Evolutionary conservation across 2,797 vertebrate species (phyloP), one percentile per base, ranked within the genome.

Genomic region (Arnoldichthys spilopterus): DNA sequence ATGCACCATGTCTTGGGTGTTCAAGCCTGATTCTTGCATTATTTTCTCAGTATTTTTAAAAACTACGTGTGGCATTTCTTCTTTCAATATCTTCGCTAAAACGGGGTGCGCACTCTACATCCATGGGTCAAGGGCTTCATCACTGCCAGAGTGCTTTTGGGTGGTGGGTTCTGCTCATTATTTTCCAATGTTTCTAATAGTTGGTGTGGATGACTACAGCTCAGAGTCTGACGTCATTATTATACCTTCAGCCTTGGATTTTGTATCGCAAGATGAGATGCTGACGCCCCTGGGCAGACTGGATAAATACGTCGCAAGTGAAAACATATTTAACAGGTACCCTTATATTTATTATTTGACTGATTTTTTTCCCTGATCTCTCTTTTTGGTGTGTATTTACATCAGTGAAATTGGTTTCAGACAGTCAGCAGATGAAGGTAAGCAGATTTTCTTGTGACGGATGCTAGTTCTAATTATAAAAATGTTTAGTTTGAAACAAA

Each of bases 191-290:
- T 95, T 87, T 96, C 91, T 95, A 92, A 88, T 95, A 95, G 95
- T 95, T 94, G 94, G 94, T 95, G 94, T 95, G 93, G 94, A 95
- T 94, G 95, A 94, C 94, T 96, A 93, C 94, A 95, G 93, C 94
- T 95, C 94, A 93, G 95, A 96, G 92, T 95, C 95, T 96, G 95
- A 96, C 93, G 91, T 94, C 92, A 94, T 95, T 94, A 93, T 96
- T 95, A 91, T 94, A 91, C 94, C 94, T 94, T 95, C 95, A 95
- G 95, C 95, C 93, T 90, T 96, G 94, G 96, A 96, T 93, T 96
- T 96, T 89, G 93, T 96, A 89, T 95, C 95, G 90, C 95, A 96
- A 94, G 96, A 96, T 95, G 96, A 96, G 90, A 95, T 96, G 95
- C 91, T 96, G 94, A 96, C 95, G 32, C 95, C 96, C 61, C 88